Base-by-base conservation (phyloP, 2,797 vertebrate genomes). In the Gymnodraco acuticeps region DNA sequence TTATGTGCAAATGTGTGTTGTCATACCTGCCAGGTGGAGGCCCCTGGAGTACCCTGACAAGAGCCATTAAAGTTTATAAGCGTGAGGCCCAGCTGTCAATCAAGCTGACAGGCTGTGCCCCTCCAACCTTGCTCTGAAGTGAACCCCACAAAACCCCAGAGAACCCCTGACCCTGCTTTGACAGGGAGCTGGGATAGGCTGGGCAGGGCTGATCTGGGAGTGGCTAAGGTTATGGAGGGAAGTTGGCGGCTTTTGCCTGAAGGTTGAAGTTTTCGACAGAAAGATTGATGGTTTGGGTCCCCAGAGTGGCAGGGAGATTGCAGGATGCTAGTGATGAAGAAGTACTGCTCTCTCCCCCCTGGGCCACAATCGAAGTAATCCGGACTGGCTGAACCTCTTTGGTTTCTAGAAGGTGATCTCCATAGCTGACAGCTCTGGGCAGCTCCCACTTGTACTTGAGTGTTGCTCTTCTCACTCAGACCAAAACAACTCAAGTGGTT, bases 11-110 rank as follows among this genome's bases (percentile, higher is more conserved):
- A 3, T 64, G 33, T 14, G 8, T 60, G 45, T 77, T 85, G 86
- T 78, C 76, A 68, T 90, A 92, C 89, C 90, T 92, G 93, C 85
- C 77, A 90, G 86, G 85, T 86, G 79, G 87, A 79, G 84, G 83
- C 85, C 92, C 89, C 87, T 80, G 80, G 85, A 86, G 84, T 71
- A 71, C 77, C 76, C 88, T 94, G 93, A 94, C 93, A 94, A 92
- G 92, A 93, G 79, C 87, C 90, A 92, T 95, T 95, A 95, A 94
- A 93, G 91, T 95, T 95, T 94, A 94, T 91, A 91, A 91, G 90
- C 84, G 58, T 85, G 89, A 89, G 86, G 88, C 89, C 85, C 88
- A 75, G 85, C 90, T 88, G 91, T 93, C 93, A 88, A 74, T 95
- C 94, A 95, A 58, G 58, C 69, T 92, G 93, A 95, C 84, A 82